Conservation (phyloP, 1,140 invertebrate species). For the Chrysoperla carnea region DNA sequence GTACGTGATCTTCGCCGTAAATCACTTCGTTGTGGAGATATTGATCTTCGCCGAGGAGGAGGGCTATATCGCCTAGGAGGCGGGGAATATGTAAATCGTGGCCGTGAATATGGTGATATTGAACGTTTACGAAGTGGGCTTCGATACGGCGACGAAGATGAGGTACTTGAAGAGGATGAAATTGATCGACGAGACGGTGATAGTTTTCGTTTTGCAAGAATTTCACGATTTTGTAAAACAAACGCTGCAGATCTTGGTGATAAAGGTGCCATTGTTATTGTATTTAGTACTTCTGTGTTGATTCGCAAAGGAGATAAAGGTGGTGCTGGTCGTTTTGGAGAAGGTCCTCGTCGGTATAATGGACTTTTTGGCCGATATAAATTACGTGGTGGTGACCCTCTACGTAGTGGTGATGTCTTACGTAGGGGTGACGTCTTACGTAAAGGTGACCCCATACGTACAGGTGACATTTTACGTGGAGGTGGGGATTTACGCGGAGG, state of each 20-base stretch:
- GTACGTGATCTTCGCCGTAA: constrained; percentile 1
- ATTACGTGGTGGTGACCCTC: background rate
- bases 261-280: constrained; percentile 16
- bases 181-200: constrained; percentile 14
- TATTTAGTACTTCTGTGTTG: constrained; percentile 14
- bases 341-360: constrained; percentile 2
- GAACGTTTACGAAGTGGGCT: constrained; percentile 3
- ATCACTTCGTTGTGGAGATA: background rate
- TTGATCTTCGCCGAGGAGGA: background rate
- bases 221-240: constrained; percentile 20
- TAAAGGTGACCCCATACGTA: background rate
- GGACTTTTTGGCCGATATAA: background rate
- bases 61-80: background rate
- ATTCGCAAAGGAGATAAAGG: constrained; percentile 15
- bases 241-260: constrained; percentile 23
- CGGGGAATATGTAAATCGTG: background rate
- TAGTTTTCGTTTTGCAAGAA: constrained; percentile 18
- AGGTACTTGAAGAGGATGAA: constrained; percentile 13
- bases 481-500: background rate
- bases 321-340: constrained; percentile 1
- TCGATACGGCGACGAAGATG: background rate
- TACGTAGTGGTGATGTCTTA: background rate
- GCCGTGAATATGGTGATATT: background rate
- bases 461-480: background rate
- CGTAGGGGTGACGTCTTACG: background rate